Evolutionary conservation across 2,888 invertebrate species (phyloP).

Genomic region (Noctuana brunneofusca): DNA sequence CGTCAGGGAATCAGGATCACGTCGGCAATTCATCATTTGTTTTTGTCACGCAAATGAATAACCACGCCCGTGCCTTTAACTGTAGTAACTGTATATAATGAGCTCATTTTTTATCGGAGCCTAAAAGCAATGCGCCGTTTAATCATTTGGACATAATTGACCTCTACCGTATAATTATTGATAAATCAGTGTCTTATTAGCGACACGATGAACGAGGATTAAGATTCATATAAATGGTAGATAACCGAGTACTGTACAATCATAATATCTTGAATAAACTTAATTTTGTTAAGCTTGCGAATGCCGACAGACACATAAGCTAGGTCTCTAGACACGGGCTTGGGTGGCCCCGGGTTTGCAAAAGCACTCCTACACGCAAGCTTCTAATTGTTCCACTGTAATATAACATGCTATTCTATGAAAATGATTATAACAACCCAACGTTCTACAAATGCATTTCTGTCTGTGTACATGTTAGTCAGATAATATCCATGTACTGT

Average conservation of each 20-base stretch:
- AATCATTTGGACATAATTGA: conserved; percentile 43
- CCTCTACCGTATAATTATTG: conserved; percentile 39
- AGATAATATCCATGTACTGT: not conserved
- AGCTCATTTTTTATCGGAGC: conserved; percentile 45
- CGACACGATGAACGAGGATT: conserved; percentile 18
- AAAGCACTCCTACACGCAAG: conserved; percentile 49
- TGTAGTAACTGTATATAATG: conserved; percentile 63
- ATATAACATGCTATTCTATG: conserved; percentile 25
- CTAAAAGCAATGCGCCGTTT: conserved; percentile 38
- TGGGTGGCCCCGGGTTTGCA: conserved; percentile 56
- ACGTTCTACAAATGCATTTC: conserved; percentile 6
- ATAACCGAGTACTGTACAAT: conserved; percentile 5
- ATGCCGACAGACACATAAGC: conserved; percentile 42
- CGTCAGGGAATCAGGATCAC: conserved; percentile 62
- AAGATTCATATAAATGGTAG: conserved; percentile 2
- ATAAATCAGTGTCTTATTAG: conserved; percentile 45
- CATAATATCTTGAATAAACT: conserved; percentile 14
- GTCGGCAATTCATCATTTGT: conserved; percentile 68
- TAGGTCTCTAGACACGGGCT: conserved; percentile 41
- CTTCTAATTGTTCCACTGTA: conserved; percentile 53
- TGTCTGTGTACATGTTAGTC: not conserved
- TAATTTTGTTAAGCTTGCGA: conserved; percentile 19
- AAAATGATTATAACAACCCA: conserved; percentile 20
- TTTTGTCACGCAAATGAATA: conserved; percentile 62
- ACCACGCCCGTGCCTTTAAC: conserved; percentile 52